Evolutionary conservation across 2,113 vertebrate species (phyloP), one percentile per base, ranked within the genome.

Genomic region (Ciconia maguari): DNA sequence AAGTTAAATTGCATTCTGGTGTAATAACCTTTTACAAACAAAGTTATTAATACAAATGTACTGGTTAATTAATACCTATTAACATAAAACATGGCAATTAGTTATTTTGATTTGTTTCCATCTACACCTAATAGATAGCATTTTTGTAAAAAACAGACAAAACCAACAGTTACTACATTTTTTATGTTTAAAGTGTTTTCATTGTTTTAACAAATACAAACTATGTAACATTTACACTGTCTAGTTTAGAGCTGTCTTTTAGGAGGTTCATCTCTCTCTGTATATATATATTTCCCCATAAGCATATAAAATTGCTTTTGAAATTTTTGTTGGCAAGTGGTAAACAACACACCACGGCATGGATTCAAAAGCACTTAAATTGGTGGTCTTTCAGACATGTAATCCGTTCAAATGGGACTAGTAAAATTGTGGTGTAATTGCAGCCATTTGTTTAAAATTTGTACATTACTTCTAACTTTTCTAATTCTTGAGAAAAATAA

Each of bases 11-110:
- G 65, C 95, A 96, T 98, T 97, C 97, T 98, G 93, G 68, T 97
- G 82, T 97, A 97, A 97, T 93, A 94, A 91, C 48, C 72, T 95
- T 97, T 97, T 96, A 90, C 72, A 97, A 95, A 92, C 86, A 95
- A 95, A 97, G 96, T 68, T 90, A 78, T 96, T 91, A 91, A 89
- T 95, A 88, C 92, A 92, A 96, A 91, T 87, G 81, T 97, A 92
- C 92, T 97, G 60, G n/a, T 97, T 97, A 96, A 93, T 97, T 97
- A 96, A 93, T 97, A 93, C 80, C 71, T 97, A 93, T 90, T 96
- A 97, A 92, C 78, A 88, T 84, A 96, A 89, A 97, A 97, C 89
- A 96, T 68, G 89, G 85, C 95, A 96, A 44, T 95, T 97, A 80
- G 75, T 95, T 95, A 84, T 95, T 97, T 96, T 92, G 29, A 7